These are phyloP conservation scores for Drosophila prostipennis DNA, from an alignment of 2,888 invertebrate genomes.

Conservation along the genomic window DNA sequence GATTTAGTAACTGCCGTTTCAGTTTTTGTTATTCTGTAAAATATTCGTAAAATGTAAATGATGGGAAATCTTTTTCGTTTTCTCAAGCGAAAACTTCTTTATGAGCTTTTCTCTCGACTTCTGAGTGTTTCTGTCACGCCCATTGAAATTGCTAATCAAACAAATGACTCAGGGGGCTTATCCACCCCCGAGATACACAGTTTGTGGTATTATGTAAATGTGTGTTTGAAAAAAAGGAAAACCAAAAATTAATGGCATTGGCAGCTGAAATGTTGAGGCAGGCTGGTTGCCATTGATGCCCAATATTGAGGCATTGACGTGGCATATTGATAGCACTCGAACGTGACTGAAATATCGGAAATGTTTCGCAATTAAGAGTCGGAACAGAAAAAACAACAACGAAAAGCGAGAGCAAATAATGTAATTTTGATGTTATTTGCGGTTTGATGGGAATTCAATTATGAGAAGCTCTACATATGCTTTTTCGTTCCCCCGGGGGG, in stretches of 20 bases:
- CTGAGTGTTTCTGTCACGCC: constrained; percentile 45
- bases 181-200: not conserved
- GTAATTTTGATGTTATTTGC: constrained; percentile 65
- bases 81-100: constrained; percentile 15
- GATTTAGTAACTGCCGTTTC: constrained; percentile 25
- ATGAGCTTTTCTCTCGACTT: constrained; percentile 29
- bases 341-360: constrained; percentile 72
- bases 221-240: constrained; percentile 37
- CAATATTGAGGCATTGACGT: constrained; percentile 56
- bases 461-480: constrained; percentile 45
- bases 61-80: constrained; percentile 3
- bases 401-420: constrained; percentile 36
- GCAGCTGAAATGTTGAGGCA: constrained; percentile 38
- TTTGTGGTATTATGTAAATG: constrained; percentile 67
- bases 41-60: not conserved
- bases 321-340: constrained; percentile 53
- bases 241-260: constrained; percentile 74
- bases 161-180: constrained; percentile 40
- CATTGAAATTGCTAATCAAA: constrained; percentile 64
- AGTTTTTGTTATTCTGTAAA: constrained; percentile 26
- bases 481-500: not conserved
- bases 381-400: constrained; percentile 6
- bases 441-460: constrained; percentile 46
- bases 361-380: constrained; percentile 49
- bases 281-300: constrained; percentile 44